A percentile compares a stretch with the other conserved stretches of the same genome.
These are phyloP conservation scores for Enteromius viviparus DNA, from an alignment of 2,797 vertebrate genomes.

Conservation along the genomic window DNA sequence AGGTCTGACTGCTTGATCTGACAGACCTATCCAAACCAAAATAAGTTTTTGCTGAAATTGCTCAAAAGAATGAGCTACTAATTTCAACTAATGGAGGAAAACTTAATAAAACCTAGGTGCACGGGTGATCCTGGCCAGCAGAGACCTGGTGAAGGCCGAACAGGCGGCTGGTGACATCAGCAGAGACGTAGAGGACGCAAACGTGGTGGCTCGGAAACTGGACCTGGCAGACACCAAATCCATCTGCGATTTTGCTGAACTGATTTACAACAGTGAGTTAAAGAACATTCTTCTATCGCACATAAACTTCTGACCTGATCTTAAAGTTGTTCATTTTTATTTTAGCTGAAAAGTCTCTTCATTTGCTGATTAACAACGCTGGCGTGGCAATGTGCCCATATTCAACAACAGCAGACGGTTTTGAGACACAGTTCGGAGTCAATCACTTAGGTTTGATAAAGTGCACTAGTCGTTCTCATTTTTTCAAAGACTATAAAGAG, in stretches of 20 bases:
- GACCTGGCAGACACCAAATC: slow-evolving; percentile 79
- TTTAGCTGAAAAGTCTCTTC: slow-evolving; percentile 74
- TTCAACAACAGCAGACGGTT: slow-evolving; percentile 72
- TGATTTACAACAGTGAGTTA: slow-evolving; percentile 75
- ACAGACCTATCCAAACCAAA: neutral
- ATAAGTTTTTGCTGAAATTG: neutral
- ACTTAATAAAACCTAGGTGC: slow-evolving; percentile 63
- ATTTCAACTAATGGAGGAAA: slow-evolving; percentile 1
- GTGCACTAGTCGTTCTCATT: neutral
- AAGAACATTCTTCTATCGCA: neutral
- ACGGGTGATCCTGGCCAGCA: slow-evolving; percentile 77
- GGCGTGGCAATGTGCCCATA: slow-evolving; percentile 74
- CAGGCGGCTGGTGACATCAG: slow-evolving; percentile 72
- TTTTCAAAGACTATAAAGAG: slow-evolving; percentile 4
- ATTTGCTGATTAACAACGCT: slow-evolving; percentile 81
- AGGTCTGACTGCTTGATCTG: slow-evolving; percentile 8
- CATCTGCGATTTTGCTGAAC: slow-evolving; percentile 79
- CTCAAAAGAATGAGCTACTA: neutral
- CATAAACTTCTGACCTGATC: neutral
- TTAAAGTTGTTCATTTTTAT: slow-evolving; percentile 36
- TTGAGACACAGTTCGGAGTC: slow-evolving; percentile 79
- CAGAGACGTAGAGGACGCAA: slow-evolving; percentile 68
- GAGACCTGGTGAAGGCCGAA: slow-evolving; percentile 74
- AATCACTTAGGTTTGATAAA: slow-evolving; percentile 76
- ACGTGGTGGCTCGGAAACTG: slow-evolving; percentile 72